Evolutionary conservation across 2,888 invertebrate species (phyloP), one percentile per base, ranked within the genome.

Genomic region (Trimorus sp.): DNA sequence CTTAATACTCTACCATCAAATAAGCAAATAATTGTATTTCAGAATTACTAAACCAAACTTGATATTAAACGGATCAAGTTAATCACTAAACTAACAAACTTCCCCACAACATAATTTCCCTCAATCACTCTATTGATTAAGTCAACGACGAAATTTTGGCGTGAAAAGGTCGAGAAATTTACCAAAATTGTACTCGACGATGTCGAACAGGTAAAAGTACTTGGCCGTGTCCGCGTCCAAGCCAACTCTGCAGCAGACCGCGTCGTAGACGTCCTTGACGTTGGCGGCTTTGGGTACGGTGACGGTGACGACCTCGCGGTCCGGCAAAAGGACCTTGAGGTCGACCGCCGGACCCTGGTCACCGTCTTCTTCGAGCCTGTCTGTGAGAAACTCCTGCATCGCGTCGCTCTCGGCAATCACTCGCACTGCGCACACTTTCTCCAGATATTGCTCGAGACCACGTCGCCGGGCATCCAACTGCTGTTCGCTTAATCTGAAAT

Each of bases 381-480:
- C 98, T 6, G 98, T 98, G 14, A 99, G 94, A 93, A 99, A 99
- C 92, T 99, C 98, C 92, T 99, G 99, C 92, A 99, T 97, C 1
- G 97, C 95, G 90, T 99, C 99, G 88, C 97, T 97, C 91, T 99
- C 99, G 0, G 99, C 99, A 89, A 99, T 98, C 40, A 99, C 99
- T 49, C 99, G 94, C 14, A 99, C 98, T 7, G 99, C 98, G 93
- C 99, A 99, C 0, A 99, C 97, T 93, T 98, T 98, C 92, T 99
- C 99, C 90, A 99, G 93, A 93, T 99, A 99, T 92, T 98, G 98
- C 92, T 99, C 99, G 58, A 99, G 93, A 1, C 98, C 98, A 85
- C 99, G 94, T 83, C 99, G 94, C 80, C 99, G 94, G 0, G 97
- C 95, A 92, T 99, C 99, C 82, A 99, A 92, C 91, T 99, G 26